These are phyloP conservation scores for Siderastrea siderea DNA, from an alignment of 92 coral and sea anemone genomes.

Conservation along the genomic window DNA sequence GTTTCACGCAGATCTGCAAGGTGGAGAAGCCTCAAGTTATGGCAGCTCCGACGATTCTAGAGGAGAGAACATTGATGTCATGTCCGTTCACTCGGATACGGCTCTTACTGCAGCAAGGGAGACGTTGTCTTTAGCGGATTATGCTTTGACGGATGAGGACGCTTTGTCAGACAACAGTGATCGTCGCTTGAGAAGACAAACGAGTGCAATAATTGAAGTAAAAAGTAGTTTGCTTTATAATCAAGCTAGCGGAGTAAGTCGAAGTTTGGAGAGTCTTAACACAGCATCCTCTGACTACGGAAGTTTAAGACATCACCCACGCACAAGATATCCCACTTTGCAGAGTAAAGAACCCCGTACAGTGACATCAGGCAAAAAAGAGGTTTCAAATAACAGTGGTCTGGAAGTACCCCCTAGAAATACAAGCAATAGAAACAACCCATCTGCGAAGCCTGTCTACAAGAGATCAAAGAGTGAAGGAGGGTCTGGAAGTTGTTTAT, in stretches of 20 bases:
- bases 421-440: not conserved
- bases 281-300: not conserved
- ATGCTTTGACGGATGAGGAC: constrained; percentile 52
- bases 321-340: not conserved
- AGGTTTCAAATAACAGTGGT: not conserved
- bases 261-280: constrained; percentile 39
- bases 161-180: not conserved
- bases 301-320: not conserved
- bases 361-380: not conserved
- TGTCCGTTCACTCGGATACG: constrained; percentile 43
- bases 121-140: constrained; percentile 46
- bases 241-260: constrained; percentile 6
- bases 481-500: not conserved
- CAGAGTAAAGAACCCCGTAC: not conserved
- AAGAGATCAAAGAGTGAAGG: constrained; percentile 24
- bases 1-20: constrained; percentile 75
- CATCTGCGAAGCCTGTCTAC: not conserved
- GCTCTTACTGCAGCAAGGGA: constrained; percentile 22
- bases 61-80: constrained; percentile 55
- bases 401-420: constrained; percentile 6
- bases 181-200: not conserved
- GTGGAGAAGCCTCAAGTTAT: constrained; percentile 56
- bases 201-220: not conserved
- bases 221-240: not conserved
- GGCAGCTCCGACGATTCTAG: constrained; percentile 58